Evolutionary conservation across 2,797 vertebrate species (phyloP).

Genomic region (Coranthus polyacanthus): DNA sequence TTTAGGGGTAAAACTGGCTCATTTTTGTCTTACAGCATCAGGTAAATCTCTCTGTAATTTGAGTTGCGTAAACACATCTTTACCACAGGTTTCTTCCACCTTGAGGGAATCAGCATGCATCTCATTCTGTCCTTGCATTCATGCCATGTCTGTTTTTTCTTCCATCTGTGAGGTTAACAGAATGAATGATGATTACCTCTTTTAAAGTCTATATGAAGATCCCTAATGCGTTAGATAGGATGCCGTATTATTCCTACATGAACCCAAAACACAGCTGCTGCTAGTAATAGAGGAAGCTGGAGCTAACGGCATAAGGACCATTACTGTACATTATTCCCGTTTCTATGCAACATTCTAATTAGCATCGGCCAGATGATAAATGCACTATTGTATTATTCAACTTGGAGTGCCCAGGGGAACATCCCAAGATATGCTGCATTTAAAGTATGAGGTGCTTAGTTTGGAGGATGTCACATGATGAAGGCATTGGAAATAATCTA

Average conservation of each 20-base stretch:
- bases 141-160: not conserved
- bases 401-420: constrained; percentile 57
- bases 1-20: constrained; percentile 7
- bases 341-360: constrained; percentile 75
- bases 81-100: not conserved
- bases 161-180: constrained; percentile 27
- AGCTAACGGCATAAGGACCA: constrained; percentile 54
- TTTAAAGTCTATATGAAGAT: not conserved
- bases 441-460: constrained; percentile 58
- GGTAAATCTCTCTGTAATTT: not conserved
- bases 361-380: constrained; percentile 73
- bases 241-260: constrained; percentile 23
- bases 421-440: constrained; percentile 61
- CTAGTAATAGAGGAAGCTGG: constrained; percentile 41
- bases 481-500: constrained; percentile 41
- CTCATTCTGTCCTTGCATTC: constrained; percentile 18
- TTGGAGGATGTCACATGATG: constrained; percentile 52
- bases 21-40: constrained; percentile 7
- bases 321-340: constrained; percentile 69
- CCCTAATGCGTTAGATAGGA: constrained; percentile 18
- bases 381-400: constrained; percentile 75
- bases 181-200: constrained; percentile 24
- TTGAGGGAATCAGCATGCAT: constrained; percentile 13
- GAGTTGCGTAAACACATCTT: not conserved
- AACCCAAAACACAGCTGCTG: constrained; percentile 36